Evolutionary conservation across 2,888 invertebrate species (phyloP), one percentile per base, ranked within the genome.

Genomic region (Teleogryllus oceanicus): DNA sequence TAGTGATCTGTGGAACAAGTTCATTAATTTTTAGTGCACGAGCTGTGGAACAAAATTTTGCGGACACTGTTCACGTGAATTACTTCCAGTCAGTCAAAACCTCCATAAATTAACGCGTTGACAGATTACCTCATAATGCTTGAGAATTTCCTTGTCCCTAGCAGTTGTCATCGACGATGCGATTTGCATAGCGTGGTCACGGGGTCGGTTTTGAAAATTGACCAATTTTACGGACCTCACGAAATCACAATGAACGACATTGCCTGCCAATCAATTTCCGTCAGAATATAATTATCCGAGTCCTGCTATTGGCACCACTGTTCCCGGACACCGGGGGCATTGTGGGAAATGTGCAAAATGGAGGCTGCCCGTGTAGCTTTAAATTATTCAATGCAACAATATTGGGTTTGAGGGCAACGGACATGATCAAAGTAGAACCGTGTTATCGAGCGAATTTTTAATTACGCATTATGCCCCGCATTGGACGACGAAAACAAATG

Each of bases 361-460:
- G n/a, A n/a, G 62, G 62, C 16, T 13, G 62, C 62, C 4, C 8
- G 62, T n/a, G 13, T 62, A 62, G 62, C 8, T 62, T 11, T 62
- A 18, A 62, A 62, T 62, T 62, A 62, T 62, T 62, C 62, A 62
- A n/a, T n/a, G 62, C 62, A 62, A 62, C 62, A 62, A 62, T n/a
- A 62, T 62, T 62, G 62, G 62, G 4, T 62, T 62, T 62, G 62
- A 62, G n/a, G 62, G 62, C 62, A 62, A n/a, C 62, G 62, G 13
- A 13, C 62, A n/a, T 62, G 62, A 62, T 62, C 62, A 62, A 62
- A 62, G 62, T 62, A 62, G 62, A 62, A n/a, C 5, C n/a, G 62
- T 62, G n/a, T 62, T 62, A 62, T 62, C 16, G 8, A 62, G 62
- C 62, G 62, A 62, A 62, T 62, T 62, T 62, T 62, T 62, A 62